Percentiles rank a stretch among this genome's conserved stretches.
phyloP scores from a whole-genome alignment of 2,797 vertebrate species.

The Adelosebastes latens region DNA sequence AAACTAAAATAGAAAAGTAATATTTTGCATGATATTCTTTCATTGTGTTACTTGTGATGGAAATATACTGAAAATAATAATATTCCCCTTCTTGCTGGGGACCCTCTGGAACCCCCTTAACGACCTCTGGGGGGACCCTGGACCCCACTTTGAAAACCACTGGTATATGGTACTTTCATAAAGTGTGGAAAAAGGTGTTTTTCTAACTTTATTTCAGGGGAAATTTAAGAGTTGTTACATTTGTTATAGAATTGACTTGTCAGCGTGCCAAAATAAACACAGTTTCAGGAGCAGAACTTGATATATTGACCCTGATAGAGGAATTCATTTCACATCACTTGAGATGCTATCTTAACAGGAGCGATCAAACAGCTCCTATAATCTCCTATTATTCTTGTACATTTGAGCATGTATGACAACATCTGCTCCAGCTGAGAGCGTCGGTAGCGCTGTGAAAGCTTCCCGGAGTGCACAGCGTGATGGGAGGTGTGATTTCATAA shows the following conservation, averaged over 20 bases:
- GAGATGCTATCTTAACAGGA: slow-evolving; percentile 34
- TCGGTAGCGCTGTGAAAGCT: slow-evolving; percentile 46
- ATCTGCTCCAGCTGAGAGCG: slow-evolving; percentile 58
- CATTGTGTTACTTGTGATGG: too few species aligned
- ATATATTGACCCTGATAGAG: slow-evolving; percentile 5
- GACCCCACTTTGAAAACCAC: too few species aligned
- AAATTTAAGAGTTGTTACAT: background rate
- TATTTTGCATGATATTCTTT: too few species aligned
- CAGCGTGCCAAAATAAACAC: slow-evolving; percentile 29
- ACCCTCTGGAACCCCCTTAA: too few species aligned
- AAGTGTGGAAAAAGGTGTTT: background rate
- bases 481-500: slow-evolving; percentile 57
- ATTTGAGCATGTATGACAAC: slow-evolving; percentile 46
- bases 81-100: too few species aligned
- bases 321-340: slow-evolving; percentile 16
- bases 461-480: slow-evolving; percentile 47
- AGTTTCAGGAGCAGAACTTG: slow-evolving; percentile 10
- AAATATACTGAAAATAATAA: too few species aligned
- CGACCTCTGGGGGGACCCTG: fast-evolving
- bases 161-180: background rate
- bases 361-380: slow-evolving; percentile 25
- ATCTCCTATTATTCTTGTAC: slow-evolving; percentile 53
- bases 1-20: too few species aligned
- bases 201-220: background rate
- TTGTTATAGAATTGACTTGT: background rate